Evolutionary conservation across 37 sponge, comb jelly and placozoan genomes (phyloP).

Genomic region (Theonella swinhoei): DNA sequence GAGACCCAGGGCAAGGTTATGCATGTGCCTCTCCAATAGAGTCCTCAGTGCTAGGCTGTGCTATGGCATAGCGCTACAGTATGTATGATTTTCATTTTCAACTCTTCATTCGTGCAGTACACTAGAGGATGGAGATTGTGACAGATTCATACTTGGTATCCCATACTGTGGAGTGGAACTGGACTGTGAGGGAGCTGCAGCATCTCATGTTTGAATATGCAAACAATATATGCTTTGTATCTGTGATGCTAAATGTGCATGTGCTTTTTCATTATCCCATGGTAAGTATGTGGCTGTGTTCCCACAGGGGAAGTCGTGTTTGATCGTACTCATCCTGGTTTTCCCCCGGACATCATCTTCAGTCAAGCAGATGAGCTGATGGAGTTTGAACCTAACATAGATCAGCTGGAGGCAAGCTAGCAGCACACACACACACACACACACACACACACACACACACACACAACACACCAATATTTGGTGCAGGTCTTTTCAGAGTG

Average conservation of each 20-base stretch:
- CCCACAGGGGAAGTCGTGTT: slow-evolving; percentile 84
- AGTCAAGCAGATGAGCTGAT: slow-evolving; percentile 44
- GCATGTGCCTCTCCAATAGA: too few relatives aligned
- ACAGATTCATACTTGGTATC: slow-evolving; percentile 71
- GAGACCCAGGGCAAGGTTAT: slow-evolving; percentile 53
- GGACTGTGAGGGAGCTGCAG: slow-evolving; percentile 58
- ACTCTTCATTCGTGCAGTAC: slow-evolving; percentile 29
- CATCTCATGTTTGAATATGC: not conserved
- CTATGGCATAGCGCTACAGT: too few relatives aligned
- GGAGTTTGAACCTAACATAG: slow-evolving; percentile 68
- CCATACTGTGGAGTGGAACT: slow-evolving; percentile 81
- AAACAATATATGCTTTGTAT: too few relatives aligned
- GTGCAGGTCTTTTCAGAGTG: slow-evolving; percentile 40
- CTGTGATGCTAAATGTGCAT: slow-evolving; percentile 4
- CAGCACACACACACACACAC: too few relatives aligned
- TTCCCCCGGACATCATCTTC: slow-evolving; percentile 83
- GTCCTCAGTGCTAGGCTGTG: too few relatives aligned
- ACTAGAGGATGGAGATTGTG: slow-evolving; percentile 50
- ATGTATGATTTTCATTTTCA: not conserved
- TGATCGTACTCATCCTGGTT: slow-evolving; percentile 50
- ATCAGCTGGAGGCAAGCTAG: slow-evolving; percentile 59
- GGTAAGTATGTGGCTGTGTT: not conserved
- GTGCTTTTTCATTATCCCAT: not conserved
- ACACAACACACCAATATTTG: too few relatives aligned
- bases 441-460: not conserved